Conservation (phyloP, 2,888 invertebrate genomes). For the Bedellia somnulentella region DNA sequence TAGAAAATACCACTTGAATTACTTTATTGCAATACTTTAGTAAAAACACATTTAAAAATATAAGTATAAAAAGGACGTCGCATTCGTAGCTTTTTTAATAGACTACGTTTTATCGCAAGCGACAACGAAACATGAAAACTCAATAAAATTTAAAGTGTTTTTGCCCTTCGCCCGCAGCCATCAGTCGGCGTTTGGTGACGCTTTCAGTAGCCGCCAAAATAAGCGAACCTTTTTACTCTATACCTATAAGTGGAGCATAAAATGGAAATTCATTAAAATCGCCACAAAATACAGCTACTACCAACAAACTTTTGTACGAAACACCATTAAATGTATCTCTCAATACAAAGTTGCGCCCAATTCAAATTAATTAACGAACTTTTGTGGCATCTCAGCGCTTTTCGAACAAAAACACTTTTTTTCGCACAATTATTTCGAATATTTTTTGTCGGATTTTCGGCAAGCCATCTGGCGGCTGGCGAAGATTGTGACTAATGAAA, state of each 20-base stretch:
- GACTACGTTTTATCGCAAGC: no score
- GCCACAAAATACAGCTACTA: neutral
- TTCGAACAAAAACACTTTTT: no score
- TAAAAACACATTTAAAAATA: no score
- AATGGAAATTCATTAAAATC: slow-evolving; percentile 3
- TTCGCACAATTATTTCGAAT: no score
- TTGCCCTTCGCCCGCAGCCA: slow-evolving; percentile 28
- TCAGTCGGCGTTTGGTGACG: slow-evolving; percentile 19
- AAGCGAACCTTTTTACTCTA: no score
- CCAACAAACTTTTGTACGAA: neutral
- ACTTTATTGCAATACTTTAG: no score
- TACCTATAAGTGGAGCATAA: neutral
- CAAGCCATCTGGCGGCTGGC: slow-evolving; percentile 7
- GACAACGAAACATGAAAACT: slow-evolving; percentile 38
- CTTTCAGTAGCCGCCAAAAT: slow-evolving; percentile 24
- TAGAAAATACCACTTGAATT: no score
- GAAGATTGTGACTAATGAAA: slow-evolving; percentile 9
- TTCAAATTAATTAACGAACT: no score
- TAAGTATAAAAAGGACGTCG: no score
- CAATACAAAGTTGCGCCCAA: neutral
- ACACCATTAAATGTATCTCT: neutral
- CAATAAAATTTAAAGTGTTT: slow-evolving; percentile 52
- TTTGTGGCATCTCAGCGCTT: no score
- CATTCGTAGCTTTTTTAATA: no score
- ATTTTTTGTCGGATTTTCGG: neutral